phyloP scores from a whole-genome alignment of 2,113 vertebrate genomes.

The Ahaetulla prasina region DNA sequence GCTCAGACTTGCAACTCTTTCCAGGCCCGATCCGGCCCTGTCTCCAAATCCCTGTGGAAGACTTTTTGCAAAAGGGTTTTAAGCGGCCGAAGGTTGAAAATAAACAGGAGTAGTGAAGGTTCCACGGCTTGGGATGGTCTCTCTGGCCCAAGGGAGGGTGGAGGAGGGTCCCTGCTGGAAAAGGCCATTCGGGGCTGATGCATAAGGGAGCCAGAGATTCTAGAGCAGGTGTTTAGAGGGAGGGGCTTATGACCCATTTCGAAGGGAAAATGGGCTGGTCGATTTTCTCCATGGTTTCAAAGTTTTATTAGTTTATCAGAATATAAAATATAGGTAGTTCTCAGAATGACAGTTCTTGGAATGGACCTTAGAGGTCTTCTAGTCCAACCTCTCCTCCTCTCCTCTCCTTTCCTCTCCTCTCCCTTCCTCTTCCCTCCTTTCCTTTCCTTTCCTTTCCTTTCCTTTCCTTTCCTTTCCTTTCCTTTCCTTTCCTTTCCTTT shows the following conservation, averaged over 20 bases:
- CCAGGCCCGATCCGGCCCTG: accelerated
- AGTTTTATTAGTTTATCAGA: too few relatives aligned
- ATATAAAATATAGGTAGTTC: too few relatives aligned
- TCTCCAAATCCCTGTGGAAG: neutral
- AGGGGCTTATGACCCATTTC: too few relatives aligned
- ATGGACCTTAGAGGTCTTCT: too few relatives aligned
- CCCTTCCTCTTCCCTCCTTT: accelerated
- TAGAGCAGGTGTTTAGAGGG: neutral
- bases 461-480: accelerated
- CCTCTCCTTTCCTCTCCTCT: neutral
- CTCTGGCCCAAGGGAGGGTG: neutral
- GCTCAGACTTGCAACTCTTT: accelerated
- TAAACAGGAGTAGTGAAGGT: neutral
- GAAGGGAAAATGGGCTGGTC: too few relatives aligned
- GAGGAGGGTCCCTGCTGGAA: neutral
- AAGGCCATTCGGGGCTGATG: neutral
- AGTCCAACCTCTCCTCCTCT: too few relatives aligned
- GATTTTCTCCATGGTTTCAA: neutral
- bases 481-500: too few relatives aligned
- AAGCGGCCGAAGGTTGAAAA: neutral
- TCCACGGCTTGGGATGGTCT: neutral
- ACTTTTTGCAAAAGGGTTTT: neutral
- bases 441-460: accelerated
- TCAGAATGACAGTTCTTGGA: too few relatives aligned
- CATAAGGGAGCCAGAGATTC: neutral